Evolutionary conservation across 92 coral and sea anemone species (phyloP), one percentile per base, ranked within the genome.

Genomic region (Bergia puertoricense): DNA sequence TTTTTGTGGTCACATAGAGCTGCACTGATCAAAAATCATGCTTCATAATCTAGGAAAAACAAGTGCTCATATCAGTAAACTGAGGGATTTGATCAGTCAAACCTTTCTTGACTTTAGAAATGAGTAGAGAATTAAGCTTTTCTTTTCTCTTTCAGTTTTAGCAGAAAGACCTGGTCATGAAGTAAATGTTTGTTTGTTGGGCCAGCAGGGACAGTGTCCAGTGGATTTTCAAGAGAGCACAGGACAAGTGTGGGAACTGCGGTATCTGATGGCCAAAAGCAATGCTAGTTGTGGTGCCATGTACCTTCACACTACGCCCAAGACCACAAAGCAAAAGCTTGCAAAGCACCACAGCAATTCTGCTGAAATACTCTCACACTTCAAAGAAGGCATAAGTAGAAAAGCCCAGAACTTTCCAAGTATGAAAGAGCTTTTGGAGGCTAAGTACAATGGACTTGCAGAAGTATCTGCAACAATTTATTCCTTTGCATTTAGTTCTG

Each of bases 221-320:
- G 84, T 86, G 38, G 93, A 90, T 44, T 88, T 96, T 11, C 94
- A 92, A 85, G 90, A 88, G 51, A 91, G 93, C 41, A 85, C 90
- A 36, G 96, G 97, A 37, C 88, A 90, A 22, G 95, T 91, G 18
- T 96, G 98, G 97, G 95, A 94, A 80, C 90, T 96, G 59, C 86
- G 85, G 83, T 96, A 84, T 86, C 92, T 96, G 23, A 85, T 93
- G 41, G 99, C 90, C 15, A 93, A 95, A 88, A 86, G 82, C 87
- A 86, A 84, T 91, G 38, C 80, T 11, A 82, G 78, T 2, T 74
- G 89, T 79, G 94, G 94, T 4, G 73, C 87, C 5, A 44, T 88
- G 14, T 67, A 77, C 0, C 92, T 96, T 16, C 97, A 94, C 88
- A 92, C 98, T 3, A 93, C 96, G 30, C 95, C 98, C 8, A 93